Evolutionary conservation across 2,113 vertebrate genomes (phyloP), one percentile per base, ranked within the genome.

Genomic region (Passer montanus): DNA sequence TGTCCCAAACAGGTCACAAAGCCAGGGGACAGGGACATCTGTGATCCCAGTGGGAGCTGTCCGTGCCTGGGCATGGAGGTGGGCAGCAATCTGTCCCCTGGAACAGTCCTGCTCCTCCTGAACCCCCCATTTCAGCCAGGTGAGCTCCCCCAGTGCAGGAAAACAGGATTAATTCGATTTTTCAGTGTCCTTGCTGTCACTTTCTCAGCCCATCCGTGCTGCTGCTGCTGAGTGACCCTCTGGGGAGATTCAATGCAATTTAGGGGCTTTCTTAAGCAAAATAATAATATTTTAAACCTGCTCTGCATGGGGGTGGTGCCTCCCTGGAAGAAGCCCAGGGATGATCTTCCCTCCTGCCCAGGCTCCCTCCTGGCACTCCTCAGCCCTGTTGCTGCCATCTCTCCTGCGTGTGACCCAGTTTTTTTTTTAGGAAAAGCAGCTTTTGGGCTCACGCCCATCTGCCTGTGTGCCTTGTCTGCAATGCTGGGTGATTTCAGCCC

Each of bases 341-440:
- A 49, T 56, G n/a, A 21, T 58, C 3, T 39, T 6, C 0, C 28
- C 55, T 75, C 52, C 66, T 7, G 1, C 64, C 56, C 66, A 66
- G 60, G 37, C 52, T 84, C 78, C 56, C 33, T 89, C 80, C 87
- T 43, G 69, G 41, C 46, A 16, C 28, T 52, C 49, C 78, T 31
- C 69, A 78, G 87, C 56, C 44, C 87, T 6, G 13, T 16, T n/a
- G 52, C 60, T 84, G 84, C 60, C 66, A 22, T 31, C 10, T 30
- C 60, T 41, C 47, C 7, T 3, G 31, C 0, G 0, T 1, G 1
- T 62, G 55, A 91, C 68, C 87, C 43, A 43, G 1, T 66, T 77
- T 90, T 85, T 90, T 85, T 68, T 91, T 84, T 46, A 82, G 85
- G 78, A 74, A 91, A 93, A 95, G 55, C 37, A 69, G 81, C n/a